Conservation (phyloP, 2,113 vertebrate genomes). For the Lipotes vexillifer region DNA sequence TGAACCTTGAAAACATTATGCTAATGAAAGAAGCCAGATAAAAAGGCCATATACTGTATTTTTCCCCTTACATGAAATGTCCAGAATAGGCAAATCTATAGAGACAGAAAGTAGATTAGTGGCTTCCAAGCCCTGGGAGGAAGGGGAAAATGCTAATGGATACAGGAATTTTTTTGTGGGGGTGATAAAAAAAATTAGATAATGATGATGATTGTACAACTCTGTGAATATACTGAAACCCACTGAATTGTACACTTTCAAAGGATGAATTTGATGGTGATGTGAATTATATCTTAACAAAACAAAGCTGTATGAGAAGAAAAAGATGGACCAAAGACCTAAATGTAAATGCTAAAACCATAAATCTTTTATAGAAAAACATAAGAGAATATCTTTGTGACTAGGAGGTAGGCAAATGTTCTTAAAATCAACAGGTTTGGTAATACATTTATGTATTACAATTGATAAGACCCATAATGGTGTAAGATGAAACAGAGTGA, state of each 20-base stretch:
- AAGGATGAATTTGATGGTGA: not conserved
- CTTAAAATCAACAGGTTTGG: slow-evolving; percentile 15
- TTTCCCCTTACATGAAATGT: not conserved
- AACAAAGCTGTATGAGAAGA: not conserved
- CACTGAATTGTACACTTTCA: not conserved
- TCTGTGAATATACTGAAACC: not conserved
- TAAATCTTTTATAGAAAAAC: not conserved
- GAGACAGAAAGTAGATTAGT: not conserved
- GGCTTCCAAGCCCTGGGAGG: not conserved
- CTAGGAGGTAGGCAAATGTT: not conserved
- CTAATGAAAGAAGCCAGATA: not conserved
- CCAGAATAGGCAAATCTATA: not conserved
- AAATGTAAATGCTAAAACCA: not conserved
- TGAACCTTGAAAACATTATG: not conserved
- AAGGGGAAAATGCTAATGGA: not conserved
- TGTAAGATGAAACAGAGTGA: not conserved
- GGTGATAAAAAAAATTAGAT: not conserved
- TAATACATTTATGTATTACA: not conserved
- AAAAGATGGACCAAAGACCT: not conserved
- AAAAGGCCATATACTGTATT: not conserved
- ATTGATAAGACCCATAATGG: not conserved
- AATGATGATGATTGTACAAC: not conserved
- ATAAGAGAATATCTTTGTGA: not conserved
- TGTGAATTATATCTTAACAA: not conserved
- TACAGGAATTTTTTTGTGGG: not conserved